Conservation (phyloP, 2,113 vertebrate species). For the Gracilinanus agilis region DNA sequence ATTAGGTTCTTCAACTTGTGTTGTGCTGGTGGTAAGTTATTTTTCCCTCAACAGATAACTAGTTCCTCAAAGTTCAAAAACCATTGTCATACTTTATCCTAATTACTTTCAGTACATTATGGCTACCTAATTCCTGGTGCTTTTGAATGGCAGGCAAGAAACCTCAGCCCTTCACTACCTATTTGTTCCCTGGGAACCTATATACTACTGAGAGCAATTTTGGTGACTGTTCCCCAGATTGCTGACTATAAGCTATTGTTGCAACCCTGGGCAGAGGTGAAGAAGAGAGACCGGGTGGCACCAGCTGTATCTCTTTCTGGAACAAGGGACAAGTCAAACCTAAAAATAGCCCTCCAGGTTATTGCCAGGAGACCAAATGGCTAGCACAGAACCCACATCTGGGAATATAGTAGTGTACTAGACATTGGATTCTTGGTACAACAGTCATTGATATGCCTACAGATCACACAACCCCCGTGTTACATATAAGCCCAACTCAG, state of each 20-base stretch:
- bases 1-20: constrained; percentile 50
- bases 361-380: constrained; percentile 14
- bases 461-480: constrained; percentile 14
- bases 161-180: constrained; percentile 19
- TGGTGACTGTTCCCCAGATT: constrained; percentile 23
- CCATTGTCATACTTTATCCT: constrained; percentile 51
- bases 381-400: neutral
- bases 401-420: constrained; percentile 2
- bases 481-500: constrained; percentile 30
- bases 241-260: neutral
- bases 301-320: constrained; percentile 1
- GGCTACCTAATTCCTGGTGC: constrained; percentile 39
- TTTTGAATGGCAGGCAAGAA: constrained; percentile 59
- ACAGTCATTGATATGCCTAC: constrained; percentile 1
- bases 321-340: constrained; percentile 21
- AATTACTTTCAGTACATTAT: constrained; percentile 50
- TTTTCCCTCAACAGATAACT: constrained; percentile 66
- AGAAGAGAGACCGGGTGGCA: neutral
- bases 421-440: constrained; percentile 19
- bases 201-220: constrained; percentile 5
- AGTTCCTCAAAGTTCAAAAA: constrained; percentile 51
- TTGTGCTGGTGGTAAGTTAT: constrained; percentile 62
- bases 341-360: constrained; percentile 25
- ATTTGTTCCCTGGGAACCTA: constrained; percentile 43
- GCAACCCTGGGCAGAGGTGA: neutral